A percentile compares a stretch with the other conserved stretches of the same genome.
Evolutionary conservation across 2,113 vertebrate species (phyloP).

Genomic region (Puma concolor): DNA sequence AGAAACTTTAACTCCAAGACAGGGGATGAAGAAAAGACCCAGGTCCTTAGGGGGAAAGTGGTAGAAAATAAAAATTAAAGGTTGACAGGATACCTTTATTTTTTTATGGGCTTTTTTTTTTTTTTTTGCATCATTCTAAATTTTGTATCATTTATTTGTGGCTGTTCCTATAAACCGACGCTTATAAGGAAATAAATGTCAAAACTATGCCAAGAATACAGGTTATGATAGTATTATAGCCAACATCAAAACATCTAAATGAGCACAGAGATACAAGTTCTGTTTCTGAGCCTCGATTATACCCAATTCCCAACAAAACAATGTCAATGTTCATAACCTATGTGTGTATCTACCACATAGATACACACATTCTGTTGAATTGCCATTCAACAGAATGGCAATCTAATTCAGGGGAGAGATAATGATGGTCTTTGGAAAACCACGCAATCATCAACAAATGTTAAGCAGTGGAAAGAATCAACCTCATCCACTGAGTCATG

Average conservation of each 20-base stretch:
- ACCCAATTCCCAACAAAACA: neutral
- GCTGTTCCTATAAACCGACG: neutral
- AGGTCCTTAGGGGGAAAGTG: neutral
- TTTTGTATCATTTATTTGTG: neutral
- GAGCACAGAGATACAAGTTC: neutral
- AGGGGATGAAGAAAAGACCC: neutral
- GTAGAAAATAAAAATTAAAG: neutral
- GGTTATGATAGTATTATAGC: neutral
- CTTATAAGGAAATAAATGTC: neutral
- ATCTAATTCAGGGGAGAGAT: neutral
- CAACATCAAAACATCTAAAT: conserved; percentile 19
- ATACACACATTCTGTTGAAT: too few relatives aligned
- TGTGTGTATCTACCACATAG: neutral
- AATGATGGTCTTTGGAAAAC: neutral
- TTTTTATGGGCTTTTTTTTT: neutral
- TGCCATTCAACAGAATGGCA: neutral
- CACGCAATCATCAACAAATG: neutral
- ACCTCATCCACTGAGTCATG: neutral
- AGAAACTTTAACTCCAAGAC: neutral
- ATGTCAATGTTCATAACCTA: neutral
- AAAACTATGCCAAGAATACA: conserved; percentile 1
- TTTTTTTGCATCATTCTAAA: neutral
- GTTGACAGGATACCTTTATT: neutral
- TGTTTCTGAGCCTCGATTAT: neutral
- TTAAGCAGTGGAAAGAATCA: neutral